Base-by-base conservation (phyloP, 2,113 vertebrate species). In the Toxostoma redivivum region DNA sequence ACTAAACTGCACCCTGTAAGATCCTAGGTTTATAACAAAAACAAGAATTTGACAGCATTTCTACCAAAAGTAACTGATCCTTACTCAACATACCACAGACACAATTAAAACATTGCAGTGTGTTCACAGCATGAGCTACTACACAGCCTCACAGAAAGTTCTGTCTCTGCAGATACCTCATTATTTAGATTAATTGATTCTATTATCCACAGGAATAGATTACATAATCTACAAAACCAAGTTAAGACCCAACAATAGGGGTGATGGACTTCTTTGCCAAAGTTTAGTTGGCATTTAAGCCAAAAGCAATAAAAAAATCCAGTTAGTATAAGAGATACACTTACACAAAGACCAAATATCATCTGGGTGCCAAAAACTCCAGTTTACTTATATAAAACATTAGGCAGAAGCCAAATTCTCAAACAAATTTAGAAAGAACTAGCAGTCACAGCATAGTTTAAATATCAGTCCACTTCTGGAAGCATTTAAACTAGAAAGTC, bases 401-500 rank as follows among this genome's bases (percentile, higher is more conserved):
- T 10, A 69, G 22, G 15, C 37, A 87, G n/a, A 78, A 82, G 27
- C 61, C 74, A 8, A n/a, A 51, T 40, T 60, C 47, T 57, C 27
- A 40, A 86, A 74, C 25, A 80, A 91, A 35, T 48, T 73, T 19
- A 66, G 11, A 66, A 72, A 53, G 42, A 33, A 38, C 28, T 57
- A 45, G 45, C 37, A 69, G 40, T 37, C 11, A 85, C 7, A 20
- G 12, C 1, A 1, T 28, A 88, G 24, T 72, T 87, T 77, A 69
- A 81, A 2, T 27, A 87, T 84, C 70, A 65, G 35, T 11, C 33
- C 19, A 31, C 54, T 73, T 73, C 74, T 27, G 35, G 71, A 95
- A 94, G 51, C 28, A 57, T 76, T 95, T 88, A 93, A 86, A 35
- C 64, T 31, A 25, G 16, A 90, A 92, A 91, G 35, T 23, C 53